These are phyloP conservation scores for Papilio protenor DNA, from an alignment of 2,888 invertebrate genomes.

Conservation along the genomic window DNA sequence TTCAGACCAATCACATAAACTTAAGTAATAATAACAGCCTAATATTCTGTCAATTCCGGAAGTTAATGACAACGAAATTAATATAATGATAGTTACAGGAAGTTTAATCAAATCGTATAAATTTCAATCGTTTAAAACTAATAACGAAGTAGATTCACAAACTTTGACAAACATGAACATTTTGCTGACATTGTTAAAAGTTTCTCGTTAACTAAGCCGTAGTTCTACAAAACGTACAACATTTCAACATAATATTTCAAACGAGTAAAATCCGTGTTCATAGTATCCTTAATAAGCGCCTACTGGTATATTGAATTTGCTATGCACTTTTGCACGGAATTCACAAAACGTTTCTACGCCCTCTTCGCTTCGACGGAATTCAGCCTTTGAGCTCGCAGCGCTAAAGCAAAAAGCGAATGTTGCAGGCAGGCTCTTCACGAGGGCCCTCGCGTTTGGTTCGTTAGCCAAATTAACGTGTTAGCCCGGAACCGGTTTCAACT, in stretches of 20 bases:
- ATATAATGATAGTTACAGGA: neutral
- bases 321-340: conserved; percentile 43
- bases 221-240: neutral
- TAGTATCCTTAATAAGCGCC: conserved; percentile 1
- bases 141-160: neutral
- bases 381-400: conserved; percentile 59
- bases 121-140: neutral
- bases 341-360: conserved; percentile 43
- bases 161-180: neutral
- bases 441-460: conserved; percentile 72
- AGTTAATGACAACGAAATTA: neutral
- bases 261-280: neutral
- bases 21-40: neutral
- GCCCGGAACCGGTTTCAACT: conserved; percentile 52
- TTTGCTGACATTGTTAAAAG: neutral
- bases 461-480: conserved; percentile 79
- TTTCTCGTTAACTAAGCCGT: neutral
- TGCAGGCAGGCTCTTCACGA: conserved; percentile 58
- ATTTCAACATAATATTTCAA: neutral
- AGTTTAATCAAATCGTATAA: neutral
- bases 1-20: neutral
- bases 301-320: conserved; percentile 27
- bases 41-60: neutral
- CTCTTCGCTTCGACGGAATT: conserved; percentile 37
- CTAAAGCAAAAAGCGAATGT: conserved; percentile 67